Evolutionary conservation across 2,888 invertebrate species (phyloP), one percentile per base, ranked within the genome.

Genomic region (Eilema depressum): DNA sequence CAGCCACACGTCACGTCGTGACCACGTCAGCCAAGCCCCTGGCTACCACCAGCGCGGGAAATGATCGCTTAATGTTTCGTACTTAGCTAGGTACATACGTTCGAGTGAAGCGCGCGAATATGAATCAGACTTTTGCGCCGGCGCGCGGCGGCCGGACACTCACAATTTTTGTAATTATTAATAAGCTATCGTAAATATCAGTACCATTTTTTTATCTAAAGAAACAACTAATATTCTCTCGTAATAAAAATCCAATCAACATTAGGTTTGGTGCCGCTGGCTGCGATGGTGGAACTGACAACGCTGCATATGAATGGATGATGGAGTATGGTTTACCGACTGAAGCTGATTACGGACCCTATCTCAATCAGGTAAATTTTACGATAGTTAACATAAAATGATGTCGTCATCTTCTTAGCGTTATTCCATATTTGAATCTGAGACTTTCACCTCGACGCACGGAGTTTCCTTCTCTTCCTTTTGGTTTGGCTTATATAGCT

Each of bases 211-310:
- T 63, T n/a, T n/a, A 14, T 63, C 41, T 63, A 63, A 60, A 60
- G 60, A 60, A 60, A 60, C 37, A 37, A 12, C 37, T 37, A 37
- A 37, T 37, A 37, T 12, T 37, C 37, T 37, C 14, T 33, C 30
- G 30, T 33, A 33, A n/a, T n/a, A n/a, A n/a, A n/a, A 26, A 26
- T 2, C 0, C 14, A 11, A 26, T 25, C 5, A 37, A 61, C 2
- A 3, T 25, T 72, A 96, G 96, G 59, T 98, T 95, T 86, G 98
- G 98, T 56, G 97, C 97, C 84, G 96, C 96, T 86, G 99, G 98
- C 0, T 99, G 99, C 89, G 97, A 98, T 86, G 99, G 99, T 12
- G 99, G 99, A 11, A 97, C 97, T 92, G 99, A 99, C 88, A 98
- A 97, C 88, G 96, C 98, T 67, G 97, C 98, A 0, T 99, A 98